Base-by-base conservation (phyloP, 2,113 vertebrate genomes). In the Pimephales promelas region DNA sequence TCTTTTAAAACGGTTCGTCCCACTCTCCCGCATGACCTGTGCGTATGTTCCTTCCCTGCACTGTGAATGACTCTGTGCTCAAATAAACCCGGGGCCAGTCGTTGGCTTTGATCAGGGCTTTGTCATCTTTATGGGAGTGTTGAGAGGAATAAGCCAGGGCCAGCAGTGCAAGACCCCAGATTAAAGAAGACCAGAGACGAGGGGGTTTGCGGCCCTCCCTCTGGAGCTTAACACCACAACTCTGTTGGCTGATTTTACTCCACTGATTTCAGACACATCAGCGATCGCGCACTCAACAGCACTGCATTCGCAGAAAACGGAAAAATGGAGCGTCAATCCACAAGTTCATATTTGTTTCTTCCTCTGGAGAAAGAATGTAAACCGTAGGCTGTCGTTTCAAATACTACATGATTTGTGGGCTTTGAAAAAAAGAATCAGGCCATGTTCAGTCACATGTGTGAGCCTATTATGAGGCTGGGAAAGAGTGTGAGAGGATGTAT, bases 81-180 rank as follows among this genome's bases (percentile, higher is more conserved):
- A 54, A 86, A 85, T 88, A 80, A 86, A 87, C 68, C 76, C 71
- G 49, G 74, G 83, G 88, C 88, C 83, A 87, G 45, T 79, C 82
- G 81, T 86, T 83, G 90, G 90, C 90, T 94, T 94, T 94, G 94
- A 94, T 94, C 86, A 85, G 79, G 89, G 88, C 88, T 92, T 91
- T 93, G 93, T 95, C 93, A 94, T 93, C 91, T 94, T 94, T 94
- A 94, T 93, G 91, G 81, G 84, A 88, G 93, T 95, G 94, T 93
- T 93, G 91, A 94, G 92, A 93, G 88, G 94, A 90, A 83, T 93
- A 93, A 92, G 86, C 91, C 93, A 94, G 93, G 91, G 73, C 86
- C 83, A 84, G 72, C 86, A 74, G 59, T 62, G 59, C 85, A 83
- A 81, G 85, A 80, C 61, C 76, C 79, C 61, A 61, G 73, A 18